Evolutionary conservation across 1,140 invertebrate species (phyloP).

Genomic region (Theocolax elegans): DNA sequence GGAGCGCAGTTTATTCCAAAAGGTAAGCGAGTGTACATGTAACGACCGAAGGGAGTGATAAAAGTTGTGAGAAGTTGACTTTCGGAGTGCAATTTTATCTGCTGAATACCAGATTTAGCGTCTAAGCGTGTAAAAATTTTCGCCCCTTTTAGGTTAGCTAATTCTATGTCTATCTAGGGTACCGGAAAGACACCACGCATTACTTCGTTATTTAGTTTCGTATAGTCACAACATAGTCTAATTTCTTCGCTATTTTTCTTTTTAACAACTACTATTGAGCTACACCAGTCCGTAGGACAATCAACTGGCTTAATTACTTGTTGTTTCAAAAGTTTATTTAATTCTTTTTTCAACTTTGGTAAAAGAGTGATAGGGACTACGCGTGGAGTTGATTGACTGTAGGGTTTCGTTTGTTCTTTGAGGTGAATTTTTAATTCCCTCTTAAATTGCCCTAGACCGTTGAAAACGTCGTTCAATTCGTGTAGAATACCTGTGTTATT

Average conservation of each 20-base stretch:
- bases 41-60: too few relatives aligned
- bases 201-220: constrained; percentile 31
- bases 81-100: constrained; percentile 35
- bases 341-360: constrained; percentile 29
- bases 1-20: constrained; percentile 52
- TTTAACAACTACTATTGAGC: constrained; percentile 32
- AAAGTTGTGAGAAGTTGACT: too few relatives aligned
- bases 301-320: constrained; percentile 22
- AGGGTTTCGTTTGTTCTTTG: constrained; percentile 12
- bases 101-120: constrained; percentile 35
- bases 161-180: too few relatives aligned
- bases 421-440: constrained; percentile 4
- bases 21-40: constrained; percentile 46
- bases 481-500: background rate
- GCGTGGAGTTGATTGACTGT: background rate
- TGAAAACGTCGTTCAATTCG: constrained; percentile 11
- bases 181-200: constrained; percentile 14
- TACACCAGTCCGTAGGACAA: background rate
- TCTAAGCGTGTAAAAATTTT: constrained; percentile 51
- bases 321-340: constrained; percentile 49
- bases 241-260: constrained; percentile 15
- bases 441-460: too few relatives aligned
- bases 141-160: constrained; percentile 42
- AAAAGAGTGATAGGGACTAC: too few relatives aligned
- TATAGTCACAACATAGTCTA: too few relatives aligned